Conservation (phyloP, 2,113 vertebrate genomes). For the Eretmodus cyanostictus region DNA sequence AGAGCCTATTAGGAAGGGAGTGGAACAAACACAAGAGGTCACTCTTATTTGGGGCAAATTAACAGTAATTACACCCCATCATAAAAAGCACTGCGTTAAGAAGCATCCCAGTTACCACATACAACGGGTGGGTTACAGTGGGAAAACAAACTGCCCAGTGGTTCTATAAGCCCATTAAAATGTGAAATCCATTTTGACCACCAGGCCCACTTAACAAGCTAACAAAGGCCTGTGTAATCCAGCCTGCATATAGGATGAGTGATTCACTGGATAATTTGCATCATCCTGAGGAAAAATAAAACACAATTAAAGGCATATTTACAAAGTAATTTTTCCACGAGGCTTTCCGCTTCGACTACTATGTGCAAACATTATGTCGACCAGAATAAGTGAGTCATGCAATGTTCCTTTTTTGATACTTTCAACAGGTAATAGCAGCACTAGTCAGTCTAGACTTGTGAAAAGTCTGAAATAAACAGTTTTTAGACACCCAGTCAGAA, state of each 20-base stretch:
- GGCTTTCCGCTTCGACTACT: neutral
- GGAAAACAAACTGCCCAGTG: constrained; percentile 38
- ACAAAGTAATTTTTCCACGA: neutral
- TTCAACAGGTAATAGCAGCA: constrained; percentile 3
- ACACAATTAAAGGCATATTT: neutral
- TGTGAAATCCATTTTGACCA: constrained; percentile 57
- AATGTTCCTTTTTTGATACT: neutral
- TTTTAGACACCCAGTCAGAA: neutral
- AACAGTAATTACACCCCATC: constrained; percentile 26
- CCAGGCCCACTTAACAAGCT: constrained; percentile 16
- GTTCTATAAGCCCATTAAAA: constrained; percentile 52
- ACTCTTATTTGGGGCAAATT: neutral
- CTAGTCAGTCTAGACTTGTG: neutral
- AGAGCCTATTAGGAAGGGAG: neutral
- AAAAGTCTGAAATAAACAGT: constrained; percentile 4
- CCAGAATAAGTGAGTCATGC: neutral
- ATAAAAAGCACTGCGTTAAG: neutral
- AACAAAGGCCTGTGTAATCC: constrained; percentile 27
- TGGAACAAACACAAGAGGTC: neutral
- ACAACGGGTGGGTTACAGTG: neutral
- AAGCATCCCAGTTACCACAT: neutral
- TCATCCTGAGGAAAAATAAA: neutral
- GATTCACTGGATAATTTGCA: constrained; percentile 9
- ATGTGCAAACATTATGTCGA: neutral
- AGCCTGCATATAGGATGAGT: neutral